Percentiles rank a stretch among this genome's conserved stretches.
These are phyloP conservation scores for Spisula subtruncata DNA, from an alignment of 2,888 invertebrate species.

Conservation along the genomic window DNA sequence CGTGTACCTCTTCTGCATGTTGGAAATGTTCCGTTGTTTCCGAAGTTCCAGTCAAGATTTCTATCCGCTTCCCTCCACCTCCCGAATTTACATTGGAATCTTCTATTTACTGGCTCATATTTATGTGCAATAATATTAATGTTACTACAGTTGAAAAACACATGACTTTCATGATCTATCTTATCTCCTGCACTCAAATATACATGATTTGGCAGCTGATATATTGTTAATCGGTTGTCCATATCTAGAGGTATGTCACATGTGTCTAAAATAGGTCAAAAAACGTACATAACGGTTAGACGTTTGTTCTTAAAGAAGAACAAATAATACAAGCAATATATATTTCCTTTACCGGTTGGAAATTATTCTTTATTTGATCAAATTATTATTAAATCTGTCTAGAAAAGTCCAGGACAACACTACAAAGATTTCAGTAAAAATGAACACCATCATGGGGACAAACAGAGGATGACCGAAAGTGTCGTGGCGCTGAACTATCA, in stretches of 20 bases:
- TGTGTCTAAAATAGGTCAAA: neutral
- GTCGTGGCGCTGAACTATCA: too few species aligned
- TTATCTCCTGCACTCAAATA: neutral
- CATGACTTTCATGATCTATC: neutral
- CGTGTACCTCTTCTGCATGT: conserved; percentile 30
- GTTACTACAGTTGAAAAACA: conserved; percentile 20
- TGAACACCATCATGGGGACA: too few species aligned
- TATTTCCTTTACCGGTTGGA: too few species aligned
- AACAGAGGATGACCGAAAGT: too few species aligned
- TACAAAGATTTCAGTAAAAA: too few species aligned
- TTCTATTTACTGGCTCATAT: conserved; percentile 29
- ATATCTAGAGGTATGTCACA: neutral
- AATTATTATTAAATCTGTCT: too few species aligned
- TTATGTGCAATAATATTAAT: neutral
- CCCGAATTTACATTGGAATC: conserved; percentile 10
- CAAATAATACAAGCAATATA: too few species aligned
- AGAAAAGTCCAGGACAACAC: too few species aligned
- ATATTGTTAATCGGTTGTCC: conserved; percentile 21
- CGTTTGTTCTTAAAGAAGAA: too few species aligned
- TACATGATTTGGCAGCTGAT: neutral
- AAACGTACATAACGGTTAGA: too few species aligned
- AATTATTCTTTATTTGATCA: too few species aligned
- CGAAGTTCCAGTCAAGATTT: neutral
- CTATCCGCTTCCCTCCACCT: conserved; percentile 1
- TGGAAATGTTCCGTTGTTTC: conserved; percentile 35